These are phyloP conservation scores for Gonioctena quinquepunctata DNA, from an alignment of 1,140 invertebrate genomes.

Conservation along the genomic window DNA sequence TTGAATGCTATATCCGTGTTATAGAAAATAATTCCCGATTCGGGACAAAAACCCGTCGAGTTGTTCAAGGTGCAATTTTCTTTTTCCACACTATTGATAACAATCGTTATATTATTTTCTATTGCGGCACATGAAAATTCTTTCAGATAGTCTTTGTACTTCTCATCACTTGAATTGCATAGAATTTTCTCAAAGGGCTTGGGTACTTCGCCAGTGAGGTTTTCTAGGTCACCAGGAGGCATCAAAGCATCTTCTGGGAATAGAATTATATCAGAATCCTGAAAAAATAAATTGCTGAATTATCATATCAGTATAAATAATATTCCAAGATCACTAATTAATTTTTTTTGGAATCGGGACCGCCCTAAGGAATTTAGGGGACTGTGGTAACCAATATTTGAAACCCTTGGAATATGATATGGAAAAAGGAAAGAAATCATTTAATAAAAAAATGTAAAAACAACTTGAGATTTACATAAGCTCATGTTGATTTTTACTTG, in stretches of 20 bases:
- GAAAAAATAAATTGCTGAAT: too few species aligned
- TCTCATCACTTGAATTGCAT: conserved; percentile 26
- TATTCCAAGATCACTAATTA: too few species aligned
- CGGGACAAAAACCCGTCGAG: background rate
- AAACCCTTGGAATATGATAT: too few species aligned
- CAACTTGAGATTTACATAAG: too few species aligned
- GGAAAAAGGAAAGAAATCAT: too few species aligned
- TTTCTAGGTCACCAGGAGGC: background rate
- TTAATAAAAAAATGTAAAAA: too few species aligned
- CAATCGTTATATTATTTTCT: conserved; percentile 61
- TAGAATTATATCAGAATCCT: conserved; percentile 27
- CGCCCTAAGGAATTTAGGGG: too few species aligned
- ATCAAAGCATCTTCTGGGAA: conserved; percentile 28
- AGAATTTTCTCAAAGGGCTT: background rate
- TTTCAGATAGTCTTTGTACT: conserved; percentile 28
- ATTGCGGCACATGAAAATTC: conserved; percentile 55
- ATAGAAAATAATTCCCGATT: background rate
- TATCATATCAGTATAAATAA: too few species aligned
- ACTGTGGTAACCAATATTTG: too few species aligned
- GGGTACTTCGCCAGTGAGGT: background rate
- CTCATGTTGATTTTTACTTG: too few species aligned
- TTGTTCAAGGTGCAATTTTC: conserved; percentile 9
- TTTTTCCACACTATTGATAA: conserved; percentile 74
- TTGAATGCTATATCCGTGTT: conserved; percentile 57
- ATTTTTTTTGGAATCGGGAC: too few species aligned